Percentiles rank a stretch among this genome's conserved stretches.
Conservation (phyloP, 2,888 invertebrate genomes). For the Philereme transversata region DNA sequence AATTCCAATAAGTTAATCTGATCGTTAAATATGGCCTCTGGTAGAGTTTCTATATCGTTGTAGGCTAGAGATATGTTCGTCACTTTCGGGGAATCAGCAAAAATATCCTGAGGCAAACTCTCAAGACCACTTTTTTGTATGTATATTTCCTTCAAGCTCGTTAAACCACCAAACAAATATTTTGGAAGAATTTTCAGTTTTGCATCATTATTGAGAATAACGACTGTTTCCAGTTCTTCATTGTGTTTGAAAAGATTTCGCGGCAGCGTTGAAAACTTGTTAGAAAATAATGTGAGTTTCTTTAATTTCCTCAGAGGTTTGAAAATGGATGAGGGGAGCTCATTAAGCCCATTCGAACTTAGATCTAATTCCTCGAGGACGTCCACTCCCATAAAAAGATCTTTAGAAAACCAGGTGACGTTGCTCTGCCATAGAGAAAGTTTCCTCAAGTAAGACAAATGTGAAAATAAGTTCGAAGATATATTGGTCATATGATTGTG, state of each 20-base stretch:
- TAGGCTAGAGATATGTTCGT: slow-evolving; percentile 84
- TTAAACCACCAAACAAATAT: slow-evolving; percentile 85
- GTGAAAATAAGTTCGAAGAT: slow-evolving; percentile 85
- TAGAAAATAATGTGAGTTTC: slow-evolving; percentile 86
- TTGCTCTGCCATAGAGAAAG: slow-evolving; percentile 89
- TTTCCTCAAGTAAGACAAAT: slow-evolving; percentile 83
- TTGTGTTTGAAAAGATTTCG: slow-evolving; percentile 84
- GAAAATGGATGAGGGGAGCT: slow-evolving; percentile 86
- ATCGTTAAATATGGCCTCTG: slow-evolving; percentile 85
- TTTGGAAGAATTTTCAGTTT: slow-evolving; percentile 83
- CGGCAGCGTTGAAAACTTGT: slow-evolving; percentile 86
- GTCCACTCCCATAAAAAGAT: slow-evolving; percentile 85
- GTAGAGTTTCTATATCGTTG: slow-evolving; percentile 83
- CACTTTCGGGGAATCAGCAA: slow-evolving; percentile 84
- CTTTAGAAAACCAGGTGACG: slow-evolving; percentile 85
- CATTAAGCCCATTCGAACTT: slow-evolving; percentile 85
- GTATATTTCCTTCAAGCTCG: slow-evolving; percentile 81
- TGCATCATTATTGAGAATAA: slow-evolving; percentile 83
- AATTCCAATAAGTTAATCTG: slow-evolving; percentile 85
- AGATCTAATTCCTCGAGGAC: slow-evolving; percentile 87
- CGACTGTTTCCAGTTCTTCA: slow-evolving; percentile 77
- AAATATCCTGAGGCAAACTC: slow-evolving; percentile 84
- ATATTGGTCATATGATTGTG: slow-evolving; percentile 86
- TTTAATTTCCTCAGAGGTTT: slow-evolving; percentile 84
- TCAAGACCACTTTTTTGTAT: slow-evolving; percentile 83